Evolutionary conservation across 2,113 vertebrate genomes (phyloP), one percentile per base, ranked within the genome.

Genomic region (Sitta europaea): DNA sequence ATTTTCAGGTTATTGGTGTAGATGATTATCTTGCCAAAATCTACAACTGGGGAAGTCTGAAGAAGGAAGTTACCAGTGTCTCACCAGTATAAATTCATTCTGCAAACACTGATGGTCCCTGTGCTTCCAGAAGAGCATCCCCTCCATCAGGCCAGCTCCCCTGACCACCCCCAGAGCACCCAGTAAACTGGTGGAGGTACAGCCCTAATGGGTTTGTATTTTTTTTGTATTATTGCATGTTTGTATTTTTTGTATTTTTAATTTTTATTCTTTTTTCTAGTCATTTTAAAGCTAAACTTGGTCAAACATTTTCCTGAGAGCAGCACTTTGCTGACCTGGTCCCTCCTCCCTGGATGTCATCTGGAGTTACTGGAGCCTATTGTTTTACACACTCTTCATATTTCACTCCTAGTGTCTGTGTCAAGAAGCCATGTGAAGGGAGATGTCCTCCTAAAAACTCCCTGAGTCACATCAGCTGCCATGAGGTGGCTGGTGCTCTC

Each of bases 11-110:
- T 99, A 72, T 98, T 99, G 17, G 99, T 99, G 95, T 99, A 99
- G 97, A 99, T 99, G 85, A 99, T 99, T 78, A 99, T 99, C 97
- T 99, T 99, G 74, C 99, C 99, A 96, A 99, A 99, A 95, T 99
- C 99, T 97, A 99, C 96, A 83, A 99, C 97, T 11, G 98, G 97
- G 6, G 98, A 98, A 96, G 98, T 81, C 97, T 97, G 84, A 59
- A 96, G 92, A 96, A 94, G 75, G 75, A 81, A 45, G 31, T 74
- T 47, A 65, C 78, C 53, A 93, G 43, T 10, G 18, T 58, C 33
- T 35, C 8, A 2, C 19, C 45, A 22, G 15, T 10, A 21, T 7
- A 73, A 90, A 19, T 7, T 20, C n/a, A 38, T 51, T 42, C 80
- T 25, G 4, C 43, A 58, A 70, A 9, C 36, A 23, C 9, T 9